Evolutionary conservation across 2,797 vertebrate genomes (phyloP).

Genomic region (Merluccius polli): DNA sequence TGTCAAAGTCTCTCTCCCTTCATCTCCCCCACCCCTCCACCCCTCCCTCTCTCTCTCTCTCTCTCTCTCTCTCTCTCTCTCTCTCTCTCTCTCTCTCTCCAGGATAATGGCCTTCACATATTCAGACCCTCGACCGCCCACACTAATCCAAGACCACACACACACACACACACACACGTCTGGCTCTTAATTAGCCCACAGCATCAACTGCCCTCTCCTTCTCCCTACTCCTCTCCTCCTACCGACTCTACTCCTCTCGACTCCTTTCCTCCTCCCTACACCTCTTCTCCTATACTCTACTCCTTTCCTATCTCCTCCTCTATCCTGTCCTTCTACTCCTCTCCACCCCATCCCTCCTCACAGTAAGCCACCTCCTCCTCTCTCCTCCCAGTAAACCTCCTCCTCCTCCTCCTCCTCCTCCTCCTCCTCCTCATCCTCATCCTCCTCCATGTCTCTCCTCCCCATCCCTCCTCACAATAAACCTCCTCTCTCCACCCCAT

Average conservation of each 20-base stretch:
- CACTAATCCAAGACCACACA: neutral
- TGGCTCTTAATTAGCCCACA: constrained; percentile 9
- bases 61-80: neutral
- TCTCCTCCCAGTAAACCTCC: too few relatives aligned
- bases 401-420: too few relatives aligned
- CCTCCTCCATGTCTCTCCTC: neutral
- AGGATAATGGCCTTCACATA: constrained; percentile 12
- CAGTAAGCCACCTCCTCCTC: neutral
- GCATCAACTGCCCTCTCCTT: neutral
- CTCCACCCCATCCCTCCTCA: neutral
- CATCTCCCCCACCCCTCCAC: too few relatives aligned
- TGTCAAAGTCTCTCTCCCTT: neutral
- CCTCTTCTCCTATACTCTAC: too few relatives aligned
- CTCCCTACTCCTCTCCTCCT: neutral
- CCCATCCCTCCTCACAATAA: neutral
- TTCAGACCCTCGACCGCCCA: constrained; percentile 10
- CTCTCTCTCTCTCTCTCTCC: neutral
- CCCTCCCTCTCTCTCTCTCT: neutral
- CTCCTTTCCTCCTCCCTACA: neutral
- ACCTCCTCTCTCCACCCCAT: neutral
- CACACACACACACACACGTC: neutral
- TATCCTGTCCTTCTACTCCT: too few relatives aligned
- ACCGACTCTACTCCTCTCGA: neutral
- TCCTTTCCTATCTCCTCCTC: too few relatives aligned
- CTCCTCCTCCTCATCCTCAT: neutral